Percentiles rank a stretch among this genome's conserved stretches.
Conservation (phyloP, 2,113 vertebrate genomes). For the Hipposideros armiger region DNA sequence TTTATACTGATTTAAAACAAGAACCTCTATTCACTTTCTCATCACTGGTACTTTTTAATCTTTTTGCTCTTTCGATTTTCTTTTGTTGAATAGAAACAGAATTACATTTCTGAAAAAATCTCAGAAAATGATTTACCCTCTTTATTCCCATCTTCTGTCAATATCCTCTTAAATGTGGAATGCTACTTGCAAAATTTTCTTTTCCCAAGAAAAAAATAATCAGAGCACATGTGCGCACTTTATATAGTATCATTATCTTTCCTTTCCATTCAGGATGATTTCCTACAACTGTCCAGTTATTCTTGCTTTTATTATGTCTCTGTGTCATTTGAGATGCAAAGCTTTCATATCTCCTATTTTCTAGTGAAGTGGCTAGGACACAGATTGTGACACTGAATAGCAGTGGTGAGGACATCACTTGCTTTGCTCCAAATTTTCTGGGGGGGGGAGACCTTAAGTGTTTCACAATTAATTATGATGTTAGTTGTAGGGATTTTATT, state of each 20-base stretch:
- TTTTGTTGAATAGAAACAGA: neutral
- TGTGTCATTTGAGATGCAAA: neutral
- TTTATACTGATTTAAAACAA: neutral
- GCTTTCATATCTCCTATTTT: neutral
- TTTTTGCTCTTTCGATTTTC: neutral
- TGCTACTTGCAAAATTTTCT: neutral
- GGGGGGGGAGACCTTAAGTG: neutral
- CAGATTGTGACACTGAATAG: rapidly evolving
- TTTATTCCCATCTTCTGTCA: neutral
- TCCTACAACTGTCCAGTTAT: neutral
- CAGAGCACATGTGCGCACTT: neutral
- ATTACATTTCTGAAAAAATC: neutral
- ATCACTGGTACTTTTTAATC: neutral
- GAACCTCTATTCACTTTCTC: neutral
- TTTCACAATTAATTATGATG: neutral
- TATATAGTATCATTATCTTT: neutral
- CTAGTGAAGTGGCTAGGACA: rapidly evolving
- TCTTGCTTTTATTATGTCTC: neutral
- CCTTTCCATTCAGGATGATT: neutral
- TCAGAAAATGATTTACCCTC: neutral
- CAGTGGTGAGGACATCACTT: no score
- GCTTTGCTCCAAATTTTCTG: neutral
- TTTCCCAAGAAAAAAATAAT: neutral
- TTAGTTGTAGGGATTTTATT: neutral
- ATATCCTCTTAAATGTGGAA: neutral